Evolutionary conservation across 2,888 invertebrate genomes (phyloP).

Genomic region (Andrena fulva): DNA sequence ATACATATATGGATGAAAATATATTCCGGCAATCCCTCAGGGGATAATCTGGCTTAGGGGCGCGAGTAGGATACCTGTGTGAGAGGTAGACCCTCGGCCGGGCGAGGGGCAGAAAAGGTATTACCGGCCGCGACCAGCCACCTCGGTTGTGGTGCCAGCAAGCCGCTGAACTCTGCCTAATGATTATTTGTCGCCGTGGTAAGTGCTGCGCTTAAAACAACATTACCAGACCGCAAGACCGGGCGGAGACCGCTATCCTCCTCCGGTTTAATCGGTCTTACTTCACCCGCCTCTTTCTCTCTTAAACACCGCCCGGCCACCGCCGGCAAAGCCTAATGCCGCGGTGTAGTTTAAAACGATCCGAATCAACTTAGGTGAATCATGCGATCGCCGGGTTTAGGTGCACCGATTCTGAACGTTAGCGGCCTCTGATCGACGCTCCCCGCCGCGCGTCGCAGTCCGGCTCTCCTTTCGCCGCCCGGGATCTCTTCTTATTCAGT

Average conservation of each 20-base stretch:
- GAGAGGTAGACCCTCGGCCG: constrained; percentile 58
- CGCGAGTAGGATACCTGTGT: constrained; percentile 69
- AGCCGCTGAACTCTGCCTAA: constrained; percentile 80
- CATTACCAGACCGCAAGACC: constrained; percentile 80
- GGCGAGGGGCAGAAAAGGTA: constrained; percentile 70
- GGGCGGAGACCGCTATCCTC: constrained; percentile 71
- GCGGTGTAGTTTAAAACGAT: constrained; percentile 48
- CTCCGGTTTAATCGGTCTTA: constrained; percentile 69
- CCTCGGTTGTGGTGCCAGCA: constrained; percentile 67
- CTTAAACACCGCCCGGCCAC: constrained; percentile 3
- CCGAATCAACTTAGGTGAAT: constrained; percentile 46
- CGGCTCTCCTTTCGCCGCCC: no score
- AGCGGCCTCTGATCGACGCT: no score
- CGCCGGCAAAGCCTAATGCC: constrained; percentile 38
- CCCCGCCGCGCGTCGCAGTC: background rate
- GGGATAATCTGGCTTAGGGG: constrained; percentile 80
- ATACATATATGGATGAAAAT: constrained; percentile 73
- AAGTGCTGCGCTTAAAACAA: constrained; percentile 81
- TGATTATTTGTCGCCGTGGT: constrained; percentile 82
- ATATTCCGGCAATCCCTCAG: constrained; percentile 79
- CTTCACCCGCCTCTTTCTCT: constrained; percentile 35
- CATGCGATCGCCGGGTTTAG: background rate
- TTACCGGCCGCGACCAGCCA: constrained; percentile 70
- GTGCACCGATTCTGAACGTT: background rate
- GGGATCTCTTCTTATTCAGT: background rate